Base-by-base conservation (phyloP, 2,113 vertebrate species). In the Megaptera novaeangliae region DNA sequence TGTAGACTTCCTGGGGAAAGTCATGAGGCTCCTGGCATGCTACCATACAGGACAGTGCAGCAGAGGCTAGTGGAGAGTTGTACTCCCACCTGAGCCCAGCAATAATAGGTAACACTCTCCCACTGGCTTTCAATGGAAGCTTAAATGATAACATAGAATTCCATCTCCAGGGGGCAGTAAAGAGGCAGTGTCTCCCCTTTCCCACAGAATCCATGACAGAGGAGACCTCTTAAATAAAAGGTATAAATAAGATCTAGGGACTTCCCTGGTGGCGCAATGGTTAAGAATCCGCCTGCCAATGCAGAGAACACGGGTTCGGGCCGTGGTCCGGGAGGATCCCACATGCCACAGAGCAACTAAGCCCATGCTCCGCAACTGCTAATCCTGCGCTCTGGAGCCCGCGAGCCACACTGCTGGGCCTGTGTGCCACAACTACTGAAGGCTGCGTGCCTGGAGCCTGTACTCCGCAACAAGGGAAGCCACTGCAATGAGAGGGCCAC, bases 231-330 rank as follows among this genome's bases (percentile, higher is more conserved):
- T 49, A 90, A 59, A 39, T 18, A 20, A 8, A 31, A 61, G 11
- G 14, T 77, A 20, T n/a, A 80, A 57, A 49, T 80, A 88, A 75
- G 34, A 78, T 44, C 3, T 14, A 39, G 39, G 39, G 39, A 39
- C 39, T 39, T 39, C 39, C 39, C 39, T 39, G 39, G 39, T 39
- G 39, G 39, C 4, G 4, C 39, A 39, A 39, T 39, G 39, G 39
- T 39, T 39, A 39, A 39, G 39, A 39, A 39, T 39, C 39, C 39
- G 4, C 39, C 39, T 39, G 39, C 39, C 39, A 39, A 39, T 39
- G 14, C 49, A 49, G 49, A 3, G 49, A 14, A 49, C 3, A 14
- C 4, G 49, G 14, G 49, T 49, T 49, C 0, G 0, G 4, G 4
- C 49, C 14, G 14, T 15, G 14, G 49, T 49, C 49, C 0, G 0